Conservation (phyloP, 2,888 invertebrate species). For the Argyresthia goedartella region DNA sequence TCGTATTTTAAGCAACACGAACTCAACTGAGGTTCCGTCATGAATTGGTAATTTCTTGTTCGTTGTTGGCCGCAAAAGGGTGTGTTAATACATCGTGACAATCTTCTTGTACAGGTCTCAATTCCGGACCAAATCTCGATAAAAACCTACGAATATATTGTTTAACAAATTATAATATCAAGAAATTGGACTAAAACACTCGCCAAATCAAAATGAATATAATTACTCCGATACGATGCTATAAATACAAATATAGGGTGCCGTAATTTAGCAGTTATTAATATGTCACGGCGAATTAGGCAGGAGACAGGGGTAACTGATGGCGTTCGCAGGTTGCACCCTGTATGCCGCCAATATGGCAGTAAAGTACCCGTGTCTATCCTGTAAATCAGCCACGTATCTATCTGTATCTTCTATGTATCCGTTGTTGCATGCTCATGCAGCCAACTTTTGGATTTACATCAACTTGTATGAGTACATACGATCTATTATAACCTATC, state of each 20-base stretch:
- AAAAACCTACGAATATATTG: background rate
- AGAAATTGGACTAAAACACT: background rate
- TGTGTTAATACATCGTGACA: background rate
- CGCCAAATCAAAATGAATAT: background rate
- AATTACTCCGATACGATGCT: background rate
- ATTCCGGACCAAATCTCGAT: background rate
- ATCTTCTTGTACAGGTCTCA: background rate
- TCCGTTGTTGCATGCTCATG: no score
- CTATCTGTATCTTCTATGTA: background rate
- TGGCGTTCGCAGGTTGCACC: conserved; percentile 66
- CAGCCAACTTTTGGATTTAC: no score
- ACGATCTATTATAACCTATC: no score
- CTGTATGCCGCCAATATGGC: conserved; percentile 62
- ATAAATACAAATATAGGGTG: conserved; percentile 17
- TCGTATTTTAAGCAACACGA: conserved; percentile 5
- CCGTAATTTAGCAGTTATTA: conserved; percentile 64
- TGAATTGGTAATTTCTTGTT: conserved; percentile 6
- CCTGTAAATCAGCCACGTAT: background rate
- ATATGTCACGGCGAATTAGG: conserved; percentile 71
- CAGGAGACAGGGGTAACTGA: conserved; percentile 59
- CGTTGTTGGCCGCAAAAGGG: background rate
- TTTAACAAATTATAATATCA: background rate
- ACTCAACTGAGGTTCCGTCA: background rate
- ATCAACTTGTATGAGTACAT: no score
- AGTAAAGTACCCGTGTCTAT: conserved; percentile 25